phyloP scores from a whole-genome alignment of 2,888 invertebrate genomes.

The Marasmarcha lunaedactyla region DNA sequence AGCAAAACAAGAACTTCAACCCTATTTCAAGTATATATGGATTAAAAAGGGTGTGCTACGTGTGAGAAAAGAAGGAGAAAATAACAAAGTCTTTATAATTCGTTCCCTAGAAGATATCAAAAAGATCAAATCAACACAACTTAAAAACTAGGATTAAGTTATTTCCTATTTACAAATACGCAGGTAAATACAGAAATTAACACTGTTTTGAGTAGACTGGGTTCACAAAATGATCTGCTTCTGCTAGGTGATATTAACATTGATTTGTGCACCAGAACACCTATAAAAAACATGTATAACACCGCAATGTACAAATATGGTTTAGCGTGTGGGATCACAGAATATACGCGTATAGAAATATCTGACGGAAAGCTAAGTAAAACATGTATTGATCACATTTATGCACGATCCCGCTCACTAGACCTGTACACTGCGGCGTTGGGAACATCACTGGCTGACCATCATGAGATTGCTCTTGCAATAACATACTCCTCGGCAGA shows the following conservation, averaged over 20 bases:
- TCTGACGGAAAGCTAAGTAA: too few relatives aligned
- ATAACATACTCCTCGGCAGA: neutral
- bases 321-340: too few relatives aligned
- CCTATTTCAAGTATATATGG: conserved; percentile 7
- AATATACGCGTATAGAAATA: too few relatives aligned
- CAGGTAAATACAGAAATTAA: neutral
- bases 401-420: conserved; percentile 8
- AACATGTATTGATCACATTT: conserved; percentile 10
- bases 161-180: neutral
- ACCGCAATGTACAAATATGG: neutral
- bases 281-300: too few relatives aligned
- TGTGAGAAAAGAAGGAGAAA: conserved; percentile 4
- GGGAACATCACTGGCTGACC: conserved; percentile 9
- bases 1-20: conserved; percentile 19
- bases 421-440: conserved; percentile 8
- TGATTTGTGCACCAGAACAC: neutral
- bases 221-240: too few relatives aligned
- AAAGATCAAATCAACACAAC: neutral
- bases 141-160: neutral
- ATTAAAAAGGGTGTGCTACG: conserved; percentile 3
- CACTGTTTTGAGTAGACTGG: too few relatives aligned
- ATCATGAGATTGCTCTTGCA: conserved; percentile 2
- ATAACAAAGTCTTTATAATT: neutral
- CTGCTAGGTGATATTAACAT: neutral
- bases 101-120: too few relatives aligned